Evolutionary conservation across 2,888 invertebrate genomes (phyloP).

Genomic region (Hymenopus coronatus): DNA sequence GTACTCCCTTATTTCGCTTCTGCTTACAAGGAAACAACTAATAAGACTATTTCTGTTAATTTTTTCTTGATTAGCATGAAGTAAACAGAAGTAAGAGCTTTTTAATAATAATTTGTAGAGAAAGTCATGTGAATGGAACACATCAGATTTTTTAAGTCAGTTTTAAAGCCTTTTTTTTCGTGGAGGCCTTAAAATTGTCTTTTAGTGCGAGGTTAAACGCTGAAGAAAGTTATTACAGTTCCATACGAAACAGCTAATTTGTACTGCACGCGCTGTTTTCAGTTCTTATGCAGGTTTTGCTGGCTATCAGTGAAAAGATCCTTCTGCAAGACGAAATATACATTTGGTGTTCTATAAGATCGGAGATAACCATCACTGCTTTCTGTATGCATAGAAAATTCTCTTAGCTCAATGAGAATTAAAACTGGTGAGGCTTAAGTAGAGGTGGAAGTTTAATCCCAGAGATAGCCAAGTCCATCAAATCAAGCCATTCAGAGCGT

Average conservation of each 20-base stretch:
- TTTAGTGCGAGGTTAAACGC: background rate
- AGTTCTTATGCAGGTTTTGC: background rate
- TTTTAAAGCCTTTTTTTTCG: too few relatives aligned
- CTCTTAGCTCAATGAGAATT: background rate
- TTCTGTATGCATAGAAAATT: background rate
- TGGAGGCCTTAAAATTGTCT: too few relatives aligned
- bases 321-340: background rate
- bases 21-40: too few relatives aligned
- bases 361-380: background rate
- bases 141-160: too few relatives aligned
- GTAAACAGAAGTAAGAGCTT: too few relatives aligned
- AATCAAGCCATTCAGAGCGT: conserved; percentile 18
- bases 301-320: background rate
- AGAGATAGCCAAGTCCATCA: conserved; percentile 7
- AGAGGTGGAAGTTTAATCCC: background rate
- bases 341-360: background rate
- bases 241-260: background rate
- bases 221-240: background rate
- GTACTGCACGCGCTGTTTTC: background rate
- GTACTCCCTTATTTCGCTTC: too few relatives aligned
- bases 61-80: too few relatives aligned
- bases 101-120: too few relatives aligned
- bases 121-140: too few relatives aligned
- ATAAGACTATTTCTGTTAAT: too few relatives aligned
- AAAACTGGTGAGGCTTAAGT: background rate